Evolutionary conservation across 2,888 invertebrate species (phyloP), one percentile per base, ranked within the genome.

Genomic region (Pristionchus entomophagus): DNA sequence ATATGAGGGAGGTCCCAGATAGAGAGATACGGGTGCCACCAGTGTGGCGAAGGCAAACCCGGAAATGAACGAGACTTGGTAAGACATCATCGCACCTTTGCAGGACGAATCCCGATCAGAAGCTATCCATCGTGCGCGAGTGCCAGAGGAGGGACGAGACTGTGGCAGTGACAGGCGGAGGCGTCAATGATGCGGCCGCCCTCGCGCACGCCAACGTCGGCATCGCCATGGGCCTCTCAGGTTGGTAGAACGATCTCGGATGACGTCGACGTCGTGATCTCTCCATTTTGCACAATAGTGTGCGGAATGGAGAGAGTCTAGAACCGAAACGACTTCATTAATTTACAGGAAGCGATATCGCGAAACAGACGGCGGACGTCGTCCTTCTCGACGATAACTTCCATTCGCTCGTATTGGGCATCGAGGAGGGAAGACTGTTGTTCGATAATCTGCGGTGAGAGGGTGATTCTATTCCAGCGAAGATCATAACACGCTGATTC

Each of bases 341-440:
- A n/a, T n/a, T n/a, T n/a, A n/a, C 32, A 90, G 91, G 91, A 69
- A 89, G 91, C 86, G 92, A 92, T 73, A 89, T 91, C 32, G 91
- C 91, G 4, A 91, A 91, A 56, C 91, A 91, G 69, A 90, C 91
- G n/a, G 91, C 91, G 6, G 91, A 91, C 84, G 91, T 91, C 62
- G 92, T 92, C 14, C 89, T 92, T 2, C 88, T 92, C 32, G 93
- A 93, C 82, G 93, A 93, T 87, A 93, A 93, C 73, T 93, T 92
- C 85, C 91, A 91, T 0, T 90, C 91, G 10, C 90, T 92, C 85
- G 92, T 92, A 12, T 88, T 89, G 86, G 92, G 92, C 38, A 92
- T 92, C 65, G 92, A 92, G 85, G 93, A 93, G 81, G 93, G 93
- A 14, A 87, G 93, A 38, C 86, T 93, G 2, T 86, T 93, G 14